Conservation (phyloP, 2,113 vertebrate genomes). For the Toxotes jaculatrix region DNA sequence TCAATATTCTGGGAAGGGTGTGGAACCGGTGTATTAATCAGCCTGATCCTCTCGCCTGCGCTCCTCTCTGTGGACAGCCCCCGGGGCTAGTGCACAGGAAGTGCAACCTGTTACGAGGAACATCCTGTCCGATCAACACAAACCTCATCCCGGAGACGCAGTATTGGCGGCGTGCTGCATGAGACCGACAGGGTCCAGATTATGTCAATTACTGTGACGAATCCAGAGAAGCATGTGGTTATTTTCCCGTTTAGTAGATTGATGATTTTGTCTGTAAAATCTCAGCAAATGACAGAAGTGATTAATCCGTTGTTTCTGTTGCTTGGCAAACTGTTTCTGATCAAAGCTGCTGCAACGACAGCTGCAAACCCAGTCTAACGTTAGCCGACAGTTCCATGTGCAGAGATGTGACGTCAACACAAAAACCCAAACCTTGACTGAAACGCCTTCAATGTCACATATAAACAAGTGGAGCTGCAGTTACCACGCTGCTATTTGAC, state of each 20-base stretch:
- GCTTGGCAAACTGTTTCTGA: too few species aligned
- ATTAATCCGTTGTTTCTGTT: too few species aligned
- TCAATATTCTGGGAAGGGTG: conserved; percentile 23
- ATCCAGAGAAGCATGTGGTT: neutral
- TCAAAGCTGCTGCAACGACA: too few species aligned
- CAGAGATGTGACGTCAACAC: too few species aligned
- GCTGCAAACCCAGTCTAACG: too few species aligned
- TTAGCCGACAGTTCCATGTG: too few species aligned
- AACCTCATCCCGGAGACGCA: neutral
- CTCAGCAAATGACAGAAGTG: too few species aligned
- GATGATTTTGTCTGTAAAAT: too few species aligned
- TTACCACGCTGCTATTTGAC: neutral
- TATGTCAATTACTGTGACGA: neutral
- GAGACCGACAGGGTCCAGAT: neutral
- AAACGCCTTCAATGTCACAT: too few species aligned
- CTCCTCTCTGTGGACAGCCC: neutral
- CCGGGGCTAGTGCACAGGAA: conserved; percentile 51
- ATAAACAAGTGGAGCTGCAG: neutral
- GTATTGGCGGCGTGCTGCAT: neutral
- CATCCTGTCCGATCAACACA: conserved; percentile 47
- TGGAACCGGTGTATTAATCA: conserved; percentile 7
- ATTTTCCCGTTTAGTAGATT: too few species aligned
- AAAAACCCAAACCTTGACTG: too few species aligned
- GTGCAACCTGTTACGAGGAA: conserved; percentile 51
- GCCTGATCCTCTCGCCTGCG: conserved; percentile 1